A percentile compares a stretch with the other conserved stretches of the same genome.
Conservation (phyloP, 2,113 vertebrate genomes). For the Puma concolor region DNA sequence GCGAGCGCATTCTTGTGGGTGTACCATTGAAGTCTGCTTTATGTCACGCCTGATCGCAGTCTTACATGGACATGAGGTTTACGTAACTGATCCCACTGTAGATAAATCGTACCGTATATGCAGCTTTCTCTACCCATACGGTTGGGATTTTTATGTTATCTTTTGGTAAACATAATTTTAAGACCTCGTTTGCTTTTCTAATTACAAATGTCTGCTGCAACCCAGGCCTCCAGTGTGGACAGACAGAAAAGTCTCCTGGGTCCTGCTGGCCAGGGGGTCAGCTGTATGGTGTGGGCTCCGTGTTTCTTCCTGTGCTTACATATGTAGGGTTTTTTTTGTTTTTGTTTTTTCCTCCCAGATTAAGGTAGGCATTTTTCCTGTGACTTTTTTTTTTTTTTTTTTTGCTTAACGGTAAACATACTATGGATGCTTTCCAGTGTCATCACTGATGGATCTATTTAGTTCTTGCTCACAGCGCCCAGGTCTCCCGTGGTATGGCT, state of each 20-base stretch:
- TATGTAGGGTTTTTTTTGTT: background rate
- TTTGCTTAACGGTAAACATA: background rate
- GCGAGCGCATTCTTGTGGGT: too few relatives aligned
- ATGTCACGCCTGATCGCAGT: background rate
- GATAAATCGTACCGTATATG: background rate
- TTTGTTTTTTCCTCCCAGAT: background rate
- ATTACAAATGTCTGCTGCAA: background rate
- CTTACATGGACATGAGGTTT: background rate
- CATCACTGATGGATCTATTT: background rate
- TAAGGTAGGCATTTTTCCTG: background rate
- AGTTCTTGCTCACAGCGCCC: background rate
- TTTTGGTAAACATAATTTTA: background rate
- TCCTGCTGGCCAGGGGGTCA: rapidly evolving
- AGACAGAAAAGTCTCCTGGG: background rate
- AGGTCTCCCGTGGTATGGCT: background rate
- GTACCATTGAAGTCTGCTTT: too few relatives aligned
- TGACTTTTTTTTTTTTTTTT: background rate
- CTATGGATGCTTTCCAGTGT: background rate
- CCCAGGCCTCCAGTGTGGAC: background rate
- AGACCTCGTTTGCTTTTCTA: background rate
- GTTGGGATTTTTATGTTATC: background rate
- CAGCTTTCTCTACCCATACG: background rate
- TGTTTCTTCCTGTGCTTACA: background rate
- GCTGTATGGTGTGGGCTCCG: background rate
- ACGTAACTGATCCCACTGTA: background rate